A percentile compares a stretch with the other conserved stretches of the same genome.
These are phyloP conservation scores for Hirtodrosophila alboralis DNA, from an alignment of 2,888 invertebrate genomes.

Conservation along the genomic window DNA sequence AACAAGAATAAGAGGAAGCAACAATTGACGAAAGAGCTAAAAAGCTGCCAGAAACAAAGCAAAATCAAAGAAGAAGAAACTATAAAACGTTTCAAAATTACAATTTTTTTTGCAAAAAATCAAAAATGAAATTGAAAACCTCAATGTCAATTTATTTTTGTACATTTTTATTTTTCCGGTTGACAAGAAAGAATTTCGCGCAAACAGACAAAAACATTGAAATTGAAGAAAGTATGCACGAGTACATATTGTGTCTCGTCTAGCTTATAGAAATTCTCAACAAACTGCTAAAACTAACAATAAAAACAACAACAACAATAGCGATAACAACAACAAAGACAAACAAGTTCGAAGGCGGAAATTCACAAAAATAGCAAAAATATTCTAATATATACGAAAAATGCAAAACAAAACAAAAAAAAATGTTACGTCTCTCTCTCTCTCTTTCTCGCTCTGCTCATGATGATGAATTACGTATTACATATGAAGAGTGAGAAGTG, in stretches of 20 bases:
- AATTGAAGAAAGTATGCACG: constrained; percentile 37
- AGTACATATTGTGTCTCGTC: constrained; percentile 4
- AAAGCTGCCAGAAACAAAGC: constrained; percentile 11
- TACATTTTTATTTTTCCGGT: constrained; percentile 35
- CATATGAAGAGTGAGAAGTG: constrained; percentile 15
- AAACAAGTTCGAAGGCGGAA: constrained; percentile 51
- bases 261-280: constrained; percentile 27
- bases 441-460: not conserved
- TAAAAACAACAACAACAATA: constrained; percentile 16
- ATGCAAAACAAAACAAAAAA: constrained; percentile 24
- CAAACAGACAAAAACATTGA: too few relatives aligned
- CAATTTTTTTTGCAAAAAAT: constrained; percentile 17
- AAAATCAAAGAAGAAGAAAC: not conserved
- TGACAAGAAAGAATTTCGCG: constrained; percentile 28
- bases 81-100: constrained; percentile 1
- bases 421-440: constrained; percentile 14
- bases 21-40: constrained; percentile 1
- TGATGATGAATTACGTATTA: not conserved
- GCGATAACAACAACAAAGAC: constrained; percentile 5
- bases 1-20: constrained; percentile 5
- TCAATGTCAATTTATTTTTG: constrained; percentile 43
- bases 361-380: constrained; percentile 55
- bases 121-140: constrained; percentile 14
- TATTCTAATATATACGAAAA: constrained; percentile 44
- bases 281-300: constrained; percentile 41